These are phyloP conservation scores for Eupeodes latifasciatus DNA, from an alignment of 2,888 invertebrate genomes.

Conservation along the genomic window DNA sequence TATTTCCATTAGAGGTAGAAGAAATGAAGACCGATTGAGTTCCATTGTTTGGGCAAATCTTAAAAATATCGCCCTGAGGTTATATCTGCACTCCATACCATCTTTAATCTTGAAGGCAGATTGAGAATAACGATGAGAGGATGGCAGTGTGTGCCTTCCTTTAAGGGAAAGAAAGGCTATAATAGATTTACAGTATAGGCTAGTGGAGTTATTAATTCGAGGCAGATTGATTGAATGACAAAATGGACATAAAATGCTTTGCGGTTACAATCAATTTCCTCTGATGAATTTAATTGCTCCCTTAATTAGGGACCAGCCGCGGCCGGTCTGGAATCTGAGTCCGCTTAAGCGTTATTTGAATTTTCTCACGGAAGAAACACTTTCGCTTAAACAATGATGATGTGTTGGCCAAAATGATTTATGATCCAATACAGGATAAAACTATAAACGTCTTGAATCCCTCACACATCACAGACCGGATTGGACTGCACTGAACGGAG, in stretches of 20 bases:
- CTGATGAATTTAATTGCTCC: constrained; percentile 69
- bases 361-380: constrained; percentile 53
- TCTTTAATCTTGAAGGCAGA: constrained; percentile 13
- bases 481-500: too few species aligned
- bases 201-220: constrained; percentile 80
- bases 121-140: constrained; percentile 35
- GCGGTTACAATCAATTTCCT: constrained; percentile 67
- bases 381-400: neutral
- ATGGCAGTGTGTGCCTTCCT: neutral
- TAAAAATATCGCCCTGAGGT: constrained; percentile 53
- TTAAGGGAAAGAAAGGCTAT: neutral
- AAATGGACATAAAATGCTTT: constrained; percentile 77
- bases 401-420: constrained; percentile 54
- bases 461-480: constrained; percentile 2
- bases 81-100: neutral
- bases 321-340: neutral
- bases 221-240: constrained; percentile 81
- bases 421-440: constrained; percentile 50
- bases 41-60: constrained; percentile 73
- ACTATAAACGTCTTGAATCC: constrained; percentile 18
- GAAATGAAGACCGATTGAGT: constrained; percentile 50
- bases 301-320: constrained; percentile 43
- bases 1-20: constrained; percentile 66
- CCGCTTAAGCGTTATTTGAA: constrained; percentile 9
- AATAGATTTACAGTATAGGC: constrained; percentile 63